A percentile compares a stretch with the other conserved stretches of the same genome.
Evolutionary conservation across 2,797 vertebrate species (phyloP).

Genomic region (Tangara arthus): DNA sequence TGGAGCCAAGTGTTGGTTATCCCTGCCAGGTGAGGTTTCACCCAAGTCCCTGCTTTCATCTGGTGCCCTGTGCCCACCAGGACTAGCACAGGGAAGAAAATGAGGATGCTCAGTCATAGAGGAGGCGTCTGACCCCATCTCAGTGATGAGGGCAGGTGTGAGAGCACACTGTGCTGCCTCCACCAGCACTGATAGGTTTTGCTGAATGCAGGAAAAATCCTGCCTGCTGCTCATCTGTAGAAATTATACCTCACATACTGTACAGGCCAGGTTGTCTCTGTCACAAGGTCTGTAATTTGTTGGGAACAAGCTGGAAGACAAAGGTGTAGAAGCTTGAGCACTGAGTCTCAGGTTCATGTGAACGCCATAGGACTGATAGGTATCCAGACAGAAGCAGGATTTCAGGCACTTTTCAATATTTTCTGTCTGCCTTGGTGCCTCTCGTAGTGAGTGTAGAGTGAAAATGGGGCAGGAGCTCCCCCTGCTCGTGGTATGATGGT

Average conservation of each 20-base stretch:
- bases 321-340: background rate
- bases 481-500: fast-evolving
- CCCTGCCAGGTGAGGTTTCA: background rate
- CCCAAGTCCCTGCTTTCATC: fast-evolving
- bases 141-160: background rate
- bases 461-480: background rate
- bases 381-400: background rate
- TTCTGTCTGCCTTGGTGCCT: background rate
- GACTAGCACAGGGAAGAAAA: background rate
- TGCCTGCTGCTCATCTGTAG: background rate
- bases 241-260: background rate
- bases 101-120: fast-evolving
- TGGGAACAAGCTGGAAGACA: background rate
- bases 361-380: background rate
- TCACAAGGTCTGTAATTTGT: background rate
- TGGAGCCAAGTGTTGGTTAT: background rate
- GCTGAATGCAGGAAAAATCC: background rate
- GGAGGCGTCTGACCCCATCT: fast-evolving
- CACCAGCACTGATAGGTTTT: background rate
- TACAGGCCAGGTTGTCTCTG: background rate
- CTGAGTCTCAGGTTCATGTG: fast-evolving
- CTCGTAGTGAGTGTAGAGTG: background rate
- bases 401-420: background rate
- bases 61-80: background rate
- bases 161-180: fast-evolving